These are phyloP conservation scores for Ctenodactylus gundi DNA, from an alignment of 2,113 vertebrate species.

Conservation along the genomic window DNA sequence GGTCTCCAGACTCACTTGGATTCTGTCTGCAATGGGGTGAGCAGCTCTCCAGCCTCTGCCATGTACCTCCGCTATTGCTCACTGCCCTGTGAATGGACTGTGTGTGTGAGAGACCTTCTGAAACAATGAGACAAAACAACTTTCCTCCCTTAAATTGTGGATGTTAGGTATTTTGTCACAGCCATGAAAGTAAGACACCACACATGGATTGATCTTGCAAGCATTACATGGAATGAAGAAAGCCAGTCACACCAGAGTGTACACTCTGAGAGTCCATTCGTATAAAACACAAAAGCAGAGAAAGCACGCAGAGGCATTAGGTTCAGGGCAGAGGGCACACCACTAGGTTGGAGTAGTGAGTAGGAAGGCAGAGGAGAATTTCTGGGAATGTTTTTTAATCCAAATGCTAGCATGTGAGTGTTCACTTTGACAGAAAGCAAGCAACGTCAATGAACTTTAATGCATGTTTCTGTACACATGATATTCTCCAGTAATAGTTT, in stretches of 20 bases:
- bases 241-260: neutral
- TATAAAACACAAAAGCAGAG: neutral
- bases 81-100: too few species aligned
- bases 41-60: too few species aligned
- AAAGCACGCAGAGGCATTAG: fast-evolving
- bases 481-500: neutral
- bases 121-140: too few species aligned
- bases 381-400: neutral
- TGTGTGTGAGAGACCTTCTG: too few species aligned
- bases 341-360: neutral
- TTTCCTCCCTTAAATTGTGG: too few species aligned
- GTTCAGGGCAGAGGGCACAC: neutral
- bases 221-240: neutral
- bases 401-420: neutral
- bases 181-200: neutral
- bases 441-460: neutral
- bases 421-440: neutral
- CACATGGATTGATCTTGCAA: neutral
- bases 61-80: too few species aligned
- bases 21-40: too few species aligned
- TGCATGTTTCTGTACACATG: neutral
- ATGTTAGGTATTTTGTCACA: too few species aligned
- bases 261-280: neutral
- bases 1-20: too few species aligned
- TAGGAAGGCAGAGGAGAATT: neutral